Conservation (phyloP, 2,797 vertebrate species). For the Acanthornis magna region DNA sequence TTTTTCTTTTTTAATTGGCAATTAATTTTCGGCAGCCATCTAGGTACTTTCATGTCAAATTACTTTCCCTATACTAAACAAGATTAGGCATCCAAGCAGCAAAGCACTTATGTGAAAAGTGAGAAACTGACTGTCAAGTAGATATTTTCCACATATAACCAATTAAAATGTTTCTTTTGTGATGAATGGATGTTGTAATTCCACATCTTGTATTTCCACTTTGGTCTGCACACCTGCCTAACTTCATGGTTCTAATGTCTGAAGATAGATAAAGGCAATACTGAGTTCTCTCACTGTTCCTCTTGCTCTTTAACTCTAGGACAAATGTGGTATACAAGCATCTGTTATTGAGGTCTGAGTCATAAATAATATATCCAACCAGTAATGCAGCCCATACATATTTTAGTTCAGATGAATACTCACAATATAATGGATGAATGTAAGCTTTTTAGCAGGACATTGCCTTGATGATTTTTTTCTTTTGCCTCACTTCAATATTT, state of each 20-base stretch:
- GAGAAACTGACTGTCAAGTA: constrained; percentile 84
- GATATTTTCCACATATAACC: constrained; percentile 83
- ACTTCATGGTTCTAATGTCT: constrained; percentile 50
- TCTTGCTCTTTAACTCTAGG: constrained; percentile 18
- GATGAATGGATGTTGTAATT: constrained; percentile 79
- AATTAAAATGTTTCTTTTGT: constrained; percentile 83
- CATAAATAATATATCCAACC: constrained; percentile 54
- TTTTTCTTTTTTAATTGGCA: constrained; percentile 88
- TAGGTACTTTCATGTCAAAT: constrained; percentile 84
- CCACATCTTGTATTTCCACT: constrained; percentile 71
- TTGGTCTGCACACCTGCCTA: constrained; percentile 69
- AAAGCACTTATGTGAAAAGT: constrained; percentile 81
- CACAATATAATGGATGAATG: background rate
- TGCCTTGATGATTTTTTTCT: constrained; percentile 40
- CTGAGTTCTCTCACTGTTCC: background rate
- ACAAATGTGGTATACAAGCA: constrained; percentile 33
- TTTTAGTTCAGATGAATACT: constrained; percentile 32
- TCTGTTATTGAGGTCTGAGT: constrained; percentile 14
- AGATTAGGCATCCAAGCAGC: constrained; percentile 82
- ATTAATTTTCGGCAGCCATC: constrained; percentile 85
- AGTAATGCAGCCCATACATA: constrained; percentile 38
- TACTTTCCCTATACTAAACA: constrained; percentile 83
- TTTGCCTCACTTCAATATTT: constrained; percentile 41
- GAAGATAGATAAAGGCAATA: constrained; percentile 42
- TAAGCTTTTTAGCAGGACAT: constrained; percentile 51